These are phyloP conservation scores for Parauchenoglanis punctatus DNA, from an alignment of 2,797 vertebrate species.

Conservation along the genomic window DNA sequence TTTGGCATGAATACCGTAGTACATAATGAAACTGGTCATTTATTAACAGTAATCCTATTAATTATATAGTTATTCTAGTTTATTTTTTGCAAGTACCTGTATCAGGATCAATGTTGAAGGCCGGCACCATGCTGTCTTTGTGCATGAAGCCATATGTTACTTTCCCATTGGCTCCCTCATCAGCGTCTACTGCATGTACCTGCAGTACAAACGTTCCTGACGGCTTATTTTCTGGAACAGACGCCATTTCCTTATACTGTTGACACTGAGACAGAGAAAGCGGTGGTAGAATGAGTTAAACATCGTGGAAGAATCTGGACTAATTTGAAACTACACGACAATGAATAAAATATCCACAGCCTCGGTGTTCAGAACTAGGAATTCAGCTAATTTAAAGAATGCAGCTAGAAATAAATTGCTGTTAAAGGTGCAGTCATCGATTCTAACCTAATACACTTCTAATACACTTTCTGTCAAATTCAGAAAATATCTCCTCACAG, in stretches of 20 bases:
- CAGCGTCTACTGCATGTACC: slow-evolving; percentile 86
- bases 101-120: slow-evolving; percentile 87
- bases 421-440: not conserved
- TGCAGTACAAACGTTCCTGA: slow-evolving; percentile 85
- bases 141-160: slow-evolving; percentile 90
- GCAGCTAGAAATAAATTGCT: not conserved
- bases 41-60: not conserved
- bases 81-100: slow-evolving; percentile 72
- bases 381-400: not conserved
- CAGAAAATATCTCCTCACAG: too few relatives aligned
- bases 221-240: slow-evolving; percentile 87
- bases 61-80: not conserved
- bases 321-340: not conserved
- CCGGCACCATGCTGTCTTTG: slow-evolving; percentile 83
- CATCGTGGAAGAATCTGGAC: not conserved
- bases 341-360: not conserved
- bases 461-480: too few relatives aligned
- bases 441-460: too few relatives aligned
- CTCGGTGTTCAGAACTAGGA: not conserved
- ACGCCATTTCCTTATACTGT: slow-evolving; percentile 81
- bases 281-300: not conserved
- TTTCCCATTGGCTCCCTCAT: slow-evolving; percentile 85
- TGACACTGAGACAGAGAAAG: slow-evolving; percentile 75
- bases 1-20: not conserved
- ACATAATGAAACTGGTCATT: not conserved